These are phyloP conservation scores for Athrips mouffetella DNA, from an alignment of 2,888 invertebrate genomes.

Conservation along the genomic window DNA sequence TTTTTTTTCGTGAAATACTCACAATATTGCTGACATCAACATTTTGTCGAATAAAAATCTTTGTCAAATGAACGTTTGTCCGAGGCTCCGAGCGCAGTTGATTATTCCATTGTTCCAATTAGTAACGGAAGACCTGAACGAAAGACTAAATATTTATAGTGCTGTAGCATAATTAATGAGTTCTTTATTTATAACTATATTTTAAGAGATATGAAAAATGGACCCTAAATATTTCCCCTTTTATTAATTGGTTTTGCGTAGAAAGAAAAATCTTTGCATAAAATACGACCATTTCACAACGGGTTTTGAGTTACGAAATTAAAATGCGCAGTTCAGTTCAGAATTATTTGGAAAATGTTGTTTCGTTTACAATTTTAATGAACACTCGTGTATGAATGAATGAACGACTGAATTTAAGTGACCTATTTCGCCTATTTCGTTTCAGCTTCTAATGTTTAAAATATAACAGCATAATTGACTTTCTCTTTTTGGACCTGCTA, in stretches of 20 bases:
- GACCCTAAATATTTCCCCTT: no score
- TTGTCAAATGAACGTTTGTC: not conserved
- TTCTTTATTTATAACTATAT: not conserved
- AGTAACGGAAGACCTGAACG: not conserved
- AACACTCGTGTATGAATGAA: not conserved
- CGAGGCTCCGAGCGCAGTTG: not conserved
- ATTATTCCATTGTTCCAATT: slow-evolving; percentile 6
- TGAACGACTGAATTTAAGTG: slow-evolving; percentile 4
- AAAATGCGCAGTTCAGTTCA: no score
- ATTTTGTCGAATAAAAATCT: not conserved
- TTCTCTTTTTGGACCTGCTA: no score
- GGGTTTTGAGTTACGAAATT: no score
- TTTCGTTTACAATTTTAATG: not conserved
- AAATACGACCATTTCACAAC: no score
- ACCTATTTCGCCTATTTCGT: slow-evolving; percentile 28
- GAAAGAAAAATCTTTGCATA: no score
- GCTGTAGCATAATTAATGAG: not conserved
- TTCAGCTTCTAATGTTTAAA: slow-evolving; percentile 26
- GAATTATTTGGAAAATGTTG: no score
- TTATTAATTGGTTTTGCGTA: no score
- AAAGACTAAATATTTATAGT: not conserved
- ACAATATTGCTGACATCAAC: not conserved
- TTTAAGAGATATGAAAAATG: not conserved
- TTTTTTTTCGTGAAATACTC: not conserved
- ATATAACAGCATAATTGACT: not conserved